A percentile compares a stretch with the other conserved stretches of the same genome.
phyloP scores from a whole-genome alignment of 2,888 invertebrate genomes.

The Temnothorax unifasciatus region DNA sequence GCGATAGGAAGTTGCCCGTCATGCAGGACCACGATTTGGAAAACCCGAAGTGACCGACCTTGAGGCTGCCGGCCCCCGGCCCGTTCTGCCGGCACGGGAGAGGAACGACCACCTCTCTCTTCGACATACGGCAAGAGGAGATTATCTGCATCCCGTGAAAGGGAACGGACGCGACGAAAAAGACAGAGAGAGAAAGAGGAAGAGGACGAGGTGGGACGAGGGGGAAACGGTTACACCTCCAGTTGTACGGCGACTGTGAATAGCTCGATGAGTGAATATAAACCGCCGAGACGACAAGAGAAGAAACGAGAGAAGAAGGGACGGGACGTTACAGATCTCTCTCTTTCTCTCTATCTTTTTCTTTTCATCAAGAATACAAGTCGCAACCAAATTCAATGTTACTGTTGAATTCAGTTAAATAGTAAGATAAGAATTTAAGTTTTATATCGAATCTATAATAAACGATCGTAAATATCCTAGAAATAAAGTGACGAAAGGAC shows the following conservation, averaged over 20 bases:
- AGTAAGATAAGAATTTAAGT: not conserved
- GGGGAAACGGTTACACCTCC: conserved; percentile 26
- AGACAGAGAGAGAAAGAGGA: conserved; percentile 52
- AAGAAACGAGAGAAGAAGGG: not conserved
- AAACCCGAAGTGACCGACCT: conserved; percentile 83
- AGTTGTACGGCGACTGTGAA: conserved; percentile 60
- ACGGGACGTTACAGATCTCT: not conserved
- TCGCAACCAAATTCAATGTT: not conserved
- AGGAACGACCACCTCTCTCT: conserved; percentile 62
- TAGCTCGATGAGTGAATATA: conserved; percentile 50
- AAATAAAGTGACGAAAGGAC: not conserved
- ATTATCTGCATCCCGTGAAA: conserved; percentile 33
- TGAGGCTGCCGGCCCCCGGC: conserved; percentile 71
- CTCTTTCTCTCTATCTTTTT: not conserved
- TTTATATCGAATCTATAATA: not conserved
- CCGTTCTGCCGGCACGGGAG: conserved; percentile 71
- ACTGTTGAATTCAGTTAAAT: not conserved
- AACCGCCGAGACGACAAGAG: conserved; percentile 3
- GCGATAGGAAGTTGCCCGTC: conserved; percentile 82
- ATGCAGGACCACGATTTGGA: conserved; percentile 82
- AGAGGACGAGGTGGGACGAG: conserved; percentile 21
- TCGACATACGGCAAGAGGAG: conserved; percentile 15
- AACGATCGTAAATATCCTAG: not conserved
- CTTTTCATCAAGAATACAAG: conserved; percentile 6
- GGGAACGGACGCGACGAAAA: conserved; percentile 28